Percentiles rank a stretch among this genome's conserved stretches.
These are phyloP conservation scores for Sebastiscus tertius DNA, from an alignment of 2,797 vertebrate genomes.

Conservation along the genomic window DNA sequence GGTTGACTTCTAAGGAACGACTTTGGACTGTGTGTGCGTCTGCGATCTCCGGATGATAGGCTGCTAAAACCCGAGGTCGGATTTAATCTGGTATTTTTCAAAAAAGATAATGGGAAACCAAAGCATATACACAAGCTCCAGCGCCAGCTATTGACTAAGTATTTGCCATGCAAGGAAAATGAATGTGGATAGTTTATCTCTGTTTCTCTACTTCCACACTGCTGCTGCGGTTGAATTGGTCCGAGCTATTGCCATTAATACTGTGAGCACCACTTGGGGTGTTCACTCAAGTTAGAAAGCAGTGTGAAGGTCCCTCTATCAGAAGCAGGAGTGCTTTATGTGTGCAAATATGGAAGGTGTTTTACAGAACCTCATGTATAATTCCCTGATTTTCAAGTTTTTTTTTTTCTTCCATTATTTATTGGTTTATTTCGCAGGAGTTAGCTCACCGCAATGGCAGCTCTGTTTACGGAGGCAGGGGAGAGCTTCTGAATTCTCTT, in stretches of 20 bases:
- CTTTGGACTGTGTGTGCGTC: conserved; percentile 38
- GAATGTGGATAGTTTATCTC: conserved; percentile 66
- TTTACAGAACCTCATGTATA: conserved; percentile 28
- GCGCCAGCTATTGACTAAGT: conserved; percentile 51
- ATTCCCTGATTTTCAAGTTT: conserved; percentile 22
- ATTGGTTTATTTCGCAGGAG: conserved; percentile 46
- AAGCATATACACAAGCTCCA: conserved; percentile 30
- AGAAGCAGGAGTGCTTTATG: conserved; percentile 14
- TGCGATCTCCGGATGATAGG: conserved; percentile 43
- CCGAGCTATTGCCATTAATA: conserved; percentile 52
- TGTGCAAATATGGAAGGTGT: conserved; percentile 45
- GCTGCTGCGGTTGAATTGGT: conserved; percentile 44
- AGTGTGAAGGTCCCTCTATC: conserved; percentile 48
- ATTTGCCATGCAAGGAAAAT: conserved; percentile 59
- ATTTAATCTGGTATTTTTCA: conserved; percentile 60
- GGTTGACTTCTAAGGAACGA: conserved; percentile 46
- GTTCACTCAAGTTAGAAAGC: conserved; percentile 58
- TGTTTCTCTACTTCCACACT: conserved; percentile 51
- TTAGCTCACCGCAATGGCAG: conserved; percentile 18
- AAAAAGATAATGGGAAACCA: conserved; percentile 61
- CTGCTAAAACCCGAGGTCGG: conserved; percentile 38
- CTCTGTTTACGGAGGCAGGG: conserved; percentile 56
- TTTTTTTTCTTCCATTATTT: conserved; percentile 45
- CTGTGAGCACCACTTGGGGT: conserved; percentile 32
- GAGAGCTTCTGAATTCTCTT: conserved; percentile 62